Evolutionary conservation across 2,797 vertebrate genomes (phyloP), one percentile per base, ranked within the genome.

Genomic region (Percopsis omiscomaycus): DNA sequence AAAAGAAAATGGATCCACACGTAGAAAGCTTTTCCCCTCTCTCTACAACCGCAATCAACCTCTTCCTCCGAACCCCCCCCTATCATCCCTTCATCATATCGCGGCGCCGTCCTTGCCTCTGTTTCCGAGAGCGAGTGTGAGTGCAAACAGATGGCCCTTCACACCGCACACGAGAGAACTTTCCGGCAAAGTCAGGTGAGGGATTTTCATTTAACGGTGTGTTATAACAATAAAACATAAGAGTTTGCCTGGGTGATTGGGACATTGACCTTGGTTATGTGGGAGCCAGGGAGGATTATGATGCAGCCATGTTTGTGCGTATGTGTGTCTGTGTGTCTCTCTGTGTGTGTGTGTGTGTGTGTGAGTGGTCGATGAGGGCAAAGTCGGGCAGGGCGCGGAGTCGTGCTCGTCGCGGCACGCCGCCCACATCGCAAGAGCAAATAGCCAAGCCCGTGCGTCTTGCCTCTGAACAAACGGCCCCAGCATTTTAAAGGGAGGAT

Each of bases 381-480:
- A 27, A 27, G 50, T 8, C 5, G 16, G 50, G 15, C 1, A 5
- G 4, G 50, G 8, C 8, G 50, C 10, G 50, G 50, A 3, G 15
- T 72, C 3, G 49, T 48, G 44, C 58, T 47, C 69, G 73, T 65
- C 68, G 45, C 3, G 4, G 15, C 32, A 56, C 11, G 67, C 5
- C 12, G 57, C 37, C 49, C 12, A 85, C 68, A 42, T 42, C 37
- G 83, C 77, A 81, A 88, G 59, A 90, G 89, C 83, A 90, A 66
- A 76, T 52, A 59, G 74, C 66, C 60, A 54, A 73, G 87, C 86
- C 80, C 51, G 52, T 44, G 66, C 79, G 88, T 86, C 75, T 86
- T 78, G 85, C 86, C 88, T 86, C 87, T 64, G 30, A 82, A 90
- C 82, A 93, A 94, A 94, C 81, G 80, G 74, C 76, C 70, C 71